Base-by-base conservation (phyloP, 2,113 vertebrate genomes). In the Sebastes schlegelii region DNA sequence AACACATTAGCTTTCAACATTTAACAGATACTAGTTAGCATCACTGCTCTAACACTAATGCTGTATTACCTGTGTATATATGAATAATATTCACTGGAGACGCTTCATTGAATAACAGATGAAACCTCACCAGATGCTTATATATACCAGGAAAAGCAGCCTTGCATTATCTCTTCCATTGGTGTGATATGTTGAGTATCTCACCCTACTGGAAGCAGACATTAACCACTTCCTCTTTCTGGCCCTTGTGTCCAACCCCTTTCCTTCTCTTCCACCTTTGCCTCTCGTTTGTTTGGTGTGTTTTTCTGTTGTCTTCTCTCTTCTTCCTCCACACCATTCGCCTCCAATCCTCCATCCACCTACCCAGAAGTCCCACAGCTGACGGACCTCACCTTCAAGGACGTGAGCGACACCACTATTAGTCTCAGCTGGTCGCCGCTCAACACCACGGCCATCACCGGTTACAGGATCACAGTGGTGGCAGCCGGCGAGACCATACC, bases 341-440 rank as follows among this genome's bases (percentile, higher is more conserved):
- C 48, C 93, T 82, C 73, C 42, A 19, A 58, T 58, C 82, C 52
- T 74, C 42, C 75, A 26, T 60, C 87, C 88, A 71, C 93, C 91
- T 90, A 89, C 23, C 12, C 89, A 99, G 98, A 97, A 66, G 94
- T 99, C 84, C 98, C 98, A 88, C 95, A 96, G 88, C 96, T 98
- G 95, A 97, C 97, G 78, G 98, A 99, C 93, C 95, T 99, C 95
- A 97, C 94, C 95, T 98, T 98, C 94, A 95, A 96, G 92, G 97
- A 98, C 43, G 96, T 99, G 94, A 98, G 96, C 79, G 98, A 99
- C 95, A 97, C 97, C 49, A 97, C 96, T 73, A 98, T 99, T 93
- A 97, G 97, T 87, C 96, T 99, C 91, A 95, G 95, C 94, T 99
- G 98, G 98, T 97, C 96, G 55, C 98, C 98, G n/a, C 89, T 98